phyloP scores from a whole-genome alignment of 2,888 invertebrate genomes.

The Drosophila lacicola region DNA sequence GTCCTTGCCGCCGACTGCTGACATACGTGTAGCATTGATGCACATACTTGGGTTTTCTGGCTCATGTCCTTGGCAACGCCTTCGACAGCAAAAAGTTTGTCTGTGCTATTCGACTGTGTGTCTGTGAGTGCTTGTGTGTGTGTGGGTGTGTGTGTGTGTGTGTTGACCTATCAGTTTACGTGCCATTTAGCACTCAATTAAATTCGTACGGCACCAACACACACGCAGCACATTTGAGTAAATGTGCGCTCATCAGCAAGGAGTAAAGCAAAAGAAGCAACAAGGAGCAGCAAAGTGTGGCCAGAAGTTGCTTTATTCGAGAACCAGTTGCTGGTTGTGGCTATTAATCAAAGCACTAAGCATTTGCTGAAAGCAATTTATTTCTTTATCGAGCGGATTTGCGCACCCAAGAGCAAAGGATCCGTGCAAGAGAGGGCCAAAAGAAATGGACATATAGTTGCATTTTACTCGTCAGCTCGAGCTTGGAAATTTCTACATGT shows the following conservation, averaged over 20 bases:
- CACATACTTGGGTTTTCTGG: conserved; percentile 37
- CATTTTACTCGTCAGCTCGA: conserved; percentile 1
- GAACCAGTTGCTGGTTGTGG: conserved; percentile 57
- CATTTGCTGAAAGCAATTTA: conserved; percentile 81
- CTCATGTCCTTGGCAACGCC: conserved; percentile 71
- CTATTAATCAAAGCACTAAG: conserved; percentile 78
- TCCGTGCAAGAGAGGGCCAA: conserved; percentile 55
- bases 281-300: conserved; percentile 33
- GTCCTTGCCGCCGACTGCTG: conserved; percentile 24
- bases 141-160: conserved; percentile 30
- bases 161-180: conserved; percentile 82
- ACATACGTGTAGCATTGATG: conserved; percentile 41
- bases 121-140: conserved; percentile 22
- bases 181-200: conserved; percentile 85
- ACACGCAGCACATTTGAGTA: conserved; percentile 57
- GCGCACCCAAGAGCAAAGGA: conserved; percentile 28
- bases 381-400: conserved; percentile 77
- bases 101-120: conserved; percentile 23
- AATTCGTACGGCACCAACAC: conserved; percentile 68
- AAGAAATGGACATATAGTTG: background rate
- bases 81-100: conserved; percentile 58
- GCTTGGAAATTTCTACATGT: background rate
- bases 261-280: conserved; percentile 32
- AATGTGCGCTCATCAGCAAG: conserved; percentile 76
- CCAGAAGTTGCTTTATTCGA: conserved; percentile 29